A percentile compares a stretch with the other conserved stretches of the same genome.
These are phyloP conservation scores for Neoarius graeffei DNA, from an alignment of 2,113 vertebrate genomes.

Conservation along the genomic window DNA sequence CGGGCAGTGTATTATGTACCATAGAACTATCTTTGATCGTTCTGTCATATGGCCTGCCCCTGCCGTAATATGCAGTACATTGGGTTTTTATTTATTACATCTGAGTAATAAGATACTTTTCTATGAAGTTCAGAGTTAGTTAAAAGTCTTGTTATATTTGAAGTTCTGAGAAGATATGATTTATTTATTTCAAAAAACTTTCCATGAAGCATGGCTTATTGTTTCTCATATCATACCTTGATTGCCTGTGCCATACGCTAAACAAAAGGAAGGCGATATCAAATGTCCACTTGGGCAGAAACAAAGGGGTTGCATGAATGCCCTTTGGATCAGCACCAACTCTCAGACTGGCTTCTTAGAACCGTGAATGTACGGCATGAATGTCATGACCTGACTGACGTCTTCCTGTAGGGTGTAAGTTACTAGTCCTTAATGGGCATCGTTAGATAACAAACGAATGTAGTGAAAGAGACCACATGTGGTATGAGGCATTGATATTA, in stretches of 20 bases:
- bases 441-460: not conserved
- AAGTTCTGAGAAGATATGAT: not conserved
- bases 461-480: not conserved
- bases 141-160: not conserved
- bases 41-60: too few species aligned
- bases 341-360: constrained; percentile 2
- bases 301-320: not conserved
- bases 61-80: not conserved
- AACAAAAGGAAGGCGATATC: constrained; percentile 5
- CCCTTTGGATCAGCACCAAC: not conserved
- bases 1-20: too few species aligned
- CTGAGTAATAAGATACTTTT: not conserved
- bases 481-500: not conserved
- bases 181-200: constrained; percentile 7
- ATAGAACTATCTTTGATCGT: too few species aligned
- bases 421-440: not conserved
- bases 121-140: not conserved
- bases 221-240: not conserved
- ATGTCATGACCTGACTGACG: constrained; percentile 3
- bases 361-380: not conserved
- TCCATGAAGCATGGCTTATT: not conserved
- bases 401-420: not conserved
- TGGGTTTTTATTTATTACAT: not conserved
- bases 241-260: too few species aligned
- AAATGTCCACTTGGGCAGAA: not conserved